phyloP scores from a whole-genome alignment of 1,140 invertebrate species.

The Elymnias hypermnestra region DNA sequence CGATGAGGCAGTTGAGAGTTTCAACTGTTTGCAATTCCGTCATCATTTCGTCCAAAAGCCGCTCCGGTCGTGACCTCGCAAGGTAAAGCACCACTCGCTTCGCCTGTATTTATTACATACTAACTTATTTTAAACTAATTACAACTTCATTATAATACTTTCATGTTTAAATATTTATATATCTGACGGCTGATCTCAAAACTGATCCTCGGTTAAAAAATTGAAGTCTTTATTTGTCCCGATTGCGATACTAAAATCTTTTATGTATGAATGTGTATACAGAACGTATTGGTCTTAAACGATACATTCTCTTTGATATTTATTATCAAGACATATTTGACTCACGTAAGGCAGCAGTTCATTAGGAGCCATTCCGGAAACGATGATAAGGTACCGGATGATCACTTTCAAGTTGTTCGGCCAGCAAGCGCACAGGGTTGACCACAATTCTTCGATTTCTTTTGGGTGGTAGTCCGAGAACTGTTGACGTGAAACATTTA shows the following conservation, averaged over 20 bases:
- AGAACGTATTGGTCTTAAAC: too few species aligned
- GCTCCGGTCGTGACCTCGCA: constrained; percentile 91
- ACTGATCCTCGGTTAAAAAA: too few species aligned
- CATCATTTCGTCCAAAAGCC: constrained; percentile 97
- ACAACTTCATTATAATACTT: too few species aligned
- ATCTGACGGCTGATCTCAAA: too few species aligned
- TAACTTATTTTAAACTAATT: too few species aligned
- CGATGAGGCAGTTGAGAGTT: constrained; percentile 95
- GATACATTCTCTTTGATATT: too few species aligned
- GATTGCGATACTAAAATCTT: too few species aligned
- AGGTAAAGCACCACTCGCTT: constrained; percentile 96
- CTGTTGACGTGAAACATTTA: constrained; percentile 75
- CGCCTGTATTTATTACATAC: constrained; percentile 81
- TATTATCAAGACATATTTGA: constrained; percentile 12
- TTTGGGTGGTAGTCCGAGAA: constrained; percentile 96
- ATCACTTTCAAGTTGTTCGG: constrained; percentile 98
- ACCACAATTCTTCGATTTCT: constrained; percentile 97
- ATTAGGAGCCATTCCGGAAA: constrained; percentile 95
- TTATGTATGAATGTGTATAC: too few species aligned
- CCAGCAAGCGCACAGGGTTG: constrained; percentile 95
- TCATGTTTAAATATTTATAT: too few species aligned
- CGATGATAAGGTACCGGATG: constrained; percentile 97
- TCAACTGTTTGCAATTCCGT: constrained; percentile 97
- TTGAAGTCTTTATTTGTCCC: too few species aligned
- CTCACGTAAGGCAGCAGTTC: constrained; percentile 84